Conservation (phyloP, 2,797 vertebrate genomes). For the Pipistrellus nathusii region DNA sequence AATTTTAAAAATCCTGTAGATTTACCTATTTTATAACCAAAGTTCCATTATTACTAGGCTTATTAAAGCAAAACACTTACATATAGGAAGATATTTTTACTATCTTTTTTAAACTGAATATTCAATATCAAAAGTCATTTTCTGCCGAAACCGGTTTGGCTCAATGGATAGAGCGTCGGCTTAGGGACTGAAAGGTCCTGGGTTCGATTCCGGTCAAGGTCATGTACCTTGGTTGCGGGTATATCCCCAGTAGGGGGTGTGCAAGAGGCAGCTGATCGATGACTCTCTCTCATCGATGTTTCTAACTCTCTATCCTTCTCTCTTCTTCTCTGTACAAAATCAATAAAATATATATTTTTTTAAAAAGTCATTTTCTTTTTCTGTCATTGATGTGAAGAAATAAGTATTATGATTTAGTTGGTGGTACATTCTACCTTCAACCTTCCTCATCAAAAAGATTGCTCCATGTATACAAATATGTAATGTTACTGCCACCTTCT, state of each 20-base stretch:
- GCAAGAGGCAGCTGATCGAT: no score
- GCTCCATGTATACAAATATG: neutral
- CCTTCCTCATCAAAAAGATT: neutral
- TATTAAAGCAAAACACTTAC: constrained; percentile 9
- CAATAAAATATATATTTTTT: no score
- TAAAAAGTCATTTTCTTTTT: constrained; percentile 51
- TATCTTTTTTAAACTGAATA: constrained; percentile 28
- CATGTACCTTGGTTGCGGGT: no score
- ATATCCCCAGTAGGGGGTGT: no score
- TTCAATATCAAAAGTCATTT: constrained; percentile 36
- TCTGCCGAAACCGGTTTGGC: no score
- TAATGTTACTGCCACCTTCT: constrained; percentile 81
- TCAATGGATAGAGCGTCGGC: no score
- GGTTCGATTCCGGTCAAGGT: no score
- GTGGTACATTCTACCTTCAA: constrained; percentile 13
- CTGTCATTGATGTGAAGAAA: neutral
- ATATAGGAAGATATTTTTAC: neutral
- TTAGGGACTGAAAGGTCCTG: no score
- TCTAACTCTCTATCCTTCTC: no score
- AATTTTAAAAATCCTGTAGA: constrained; percentile 13
- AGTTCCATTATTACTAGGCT: neutral
- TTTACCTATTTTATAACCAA: constrained; percentile 40
- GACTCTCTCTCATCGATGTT: no score
- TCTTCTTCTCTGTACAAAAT: no score
- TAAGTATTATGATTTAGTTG: constrained; percentile 28